Evolutionary conservation across 2,113 vertebrate species (phyloP), one percentile per base, ranked within the genome.

Genomic region (Prunella himalayana): DNA sequence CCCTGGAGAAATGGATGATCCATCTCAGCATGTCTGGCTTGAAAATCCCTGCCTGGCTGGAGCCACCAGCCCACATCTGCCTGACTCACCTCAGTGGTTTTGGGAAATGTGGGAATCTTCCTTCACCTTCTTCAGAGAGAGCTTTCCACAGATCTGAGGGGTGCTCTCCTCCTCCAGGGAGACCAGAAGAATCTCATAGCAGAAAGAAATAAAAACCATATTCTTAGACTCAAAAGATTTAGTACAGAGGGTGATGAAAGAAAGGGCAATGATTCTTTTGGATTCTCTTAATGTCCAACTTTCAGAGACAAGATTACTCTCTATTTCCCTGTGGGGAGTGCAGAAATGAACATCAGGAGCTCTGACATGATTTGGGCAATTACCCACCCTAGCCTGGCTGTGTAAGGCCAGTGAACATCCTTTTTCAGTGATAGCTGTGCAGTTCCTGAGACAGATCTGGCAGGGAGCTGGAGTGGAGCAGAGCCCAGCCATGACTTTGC

Each of bases 131-230:
- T 35, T 31, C 68, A 69, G 47, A 53, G 19, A 47, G 23, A 31
- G 39, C 50, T 30, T 66, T 27, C n/a, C 12, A 7, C 0, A 2
- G 51, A 19, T 11, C 63, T 6, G 2, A 57, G 27, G 37, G 72
- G 47, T 54, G 53, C 60, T 79, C 22, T 84, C 13, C 53, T 85
- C 22, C 60, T 83, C 54, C 2, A 10, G 78, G 70, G 65, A 90
- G 31, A 76, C 57, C 41, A 69, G 47, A 33, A 28, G 49, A n/a
- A 53, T 31, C 20, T 72, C 59, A 6, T 0, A 37, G 82, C 59
- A 71, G 75, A 61, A 90, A 66, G 54, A 77, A 93, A 80, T 5
- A 30, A 33, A 81, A 92, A 81, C 13, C 81, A 82, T 57, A 57
- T 86, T 45, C 59, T 73, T 37, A 33, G 23, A 13, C 79, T 73